A percentile compares a stretch with the other conserved stretches of the same genome.
These are phyloP conservation scores for Himalopsyche anomala DNA, from an alignment of 2,888 invertebrate species.

Conservation along the genomic window DNA sequence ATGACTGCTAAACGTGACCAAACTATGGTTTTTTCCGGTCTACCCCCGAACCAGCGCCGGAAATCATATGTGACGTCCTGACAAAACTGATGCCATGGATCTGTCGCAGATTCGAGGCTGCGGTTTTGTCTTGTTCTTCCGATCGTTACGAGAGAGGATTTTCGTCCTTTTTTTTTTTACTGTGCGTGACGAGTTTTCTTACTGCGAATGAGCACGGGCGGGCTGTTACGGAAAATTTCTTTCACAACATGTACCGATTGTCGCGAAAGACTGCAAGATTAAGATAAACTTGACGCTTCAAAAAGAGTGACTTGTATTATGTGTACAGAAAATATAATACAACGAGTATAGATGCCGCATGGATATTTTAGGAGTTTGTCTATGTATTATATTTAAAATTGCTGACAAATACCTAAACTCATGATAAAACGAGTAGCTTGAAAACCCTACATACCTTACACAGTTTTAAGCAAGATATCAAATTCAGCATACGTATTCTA, in stretches of 20 bases:
- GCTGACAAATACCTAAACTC: too few relatives aligned
- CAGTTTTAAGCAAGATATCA: too few relatives aligned
- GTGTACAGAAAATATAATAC: background rate
- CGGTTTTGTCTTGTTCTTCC: slow-evolving; percentile 24
- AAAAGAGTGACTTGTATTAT: background rate
- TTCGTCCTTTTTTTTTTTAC: background rate
- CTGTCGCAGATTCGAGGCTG: slow-evolving; percentile 9
- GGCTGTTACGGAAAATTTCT: background rate
- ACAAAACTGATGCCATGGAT: slow-evolving; percentile 24
- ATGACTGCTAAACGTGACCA: slow-evolving; percentile 65
- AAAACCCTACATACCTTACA: too few relatives aligned
- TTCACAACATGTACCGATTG: background rate
- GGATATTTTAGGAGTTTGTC: too few relatives aligned
- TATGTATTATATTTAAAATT: too few relatives aligned
- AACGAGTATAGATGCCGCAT: too few relatives aligned
- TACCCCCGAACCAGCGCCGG: slow-evolving; percentile 18
- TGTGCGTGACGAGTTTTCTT: slow-evolving; percentile 7
- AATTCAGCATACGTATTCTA: too few relatives aligned
- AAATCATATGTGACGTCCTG: slow-evolving; percentile 39
- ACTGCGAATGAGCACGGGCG: background rate
- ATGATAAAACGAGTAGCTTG: too few relatives aligned
- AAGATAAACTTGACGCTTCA: background rate
- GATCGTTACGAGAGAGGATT: background rate
- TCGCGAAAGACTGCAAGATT: background rate
- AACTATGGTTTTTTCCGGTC: slow-evolving; percentile 32